Evolutionary conservation across 2,113 vertebrate species (phyloP).

Genomic region (Seriola rivoliana): DNA sequence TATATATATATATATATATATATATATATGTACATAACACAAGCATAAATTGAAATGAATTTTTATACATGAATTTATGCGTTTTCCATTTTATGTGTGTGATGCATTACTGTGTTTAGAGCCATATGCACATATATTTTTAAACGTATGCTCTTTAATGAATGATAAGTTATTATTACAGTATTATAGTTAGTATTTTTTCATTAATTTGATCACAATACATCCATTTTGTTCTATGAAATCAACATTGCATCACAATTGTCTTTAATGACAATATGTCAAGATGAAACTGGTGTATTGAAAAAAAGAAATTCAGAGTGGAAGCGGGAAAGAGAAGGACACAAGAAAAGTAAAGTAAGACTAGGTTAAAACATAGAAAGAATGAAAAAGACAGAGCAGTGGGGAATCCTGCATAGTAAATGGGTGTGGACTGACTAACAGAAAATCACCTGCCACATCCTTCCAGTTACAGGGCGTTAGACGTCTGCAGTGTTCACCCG

Average conservation of each 20-base stretch:
- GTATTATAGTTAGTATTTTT: neutral
- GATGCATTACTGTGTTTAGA: no score
- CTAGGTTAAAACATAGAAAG: neutral
- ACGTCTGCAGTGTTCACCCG: neutral
- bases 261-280: neutral
- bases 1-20: neutral
- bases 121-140: no score
- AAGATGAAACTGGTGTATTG: neutral
- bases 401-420: neutral
- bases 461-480: conserved; percentile 18
- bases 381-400: no score
- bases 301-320: neutral
- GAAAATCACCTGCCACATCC: conserved; percentile 26
- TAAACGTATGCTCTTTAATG: no score
- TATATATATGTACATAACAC: no score
- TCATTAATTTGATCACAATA: neutral
- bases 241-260: neutral
- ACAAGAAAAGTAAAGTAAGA: neutral
- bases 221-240: neutral
- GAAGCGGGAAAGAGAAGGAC: no score
- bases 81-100: no score
- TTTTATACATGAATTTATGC: no score
- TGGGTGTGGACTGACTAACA: conserved; percentile 22
- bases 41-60: no score
- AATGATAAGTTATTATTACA: neutral